Evolutionary conservation across 2,888 invertebrate genomes (phyloP).

Genomic region (Dascillus cervinus): DNA sequence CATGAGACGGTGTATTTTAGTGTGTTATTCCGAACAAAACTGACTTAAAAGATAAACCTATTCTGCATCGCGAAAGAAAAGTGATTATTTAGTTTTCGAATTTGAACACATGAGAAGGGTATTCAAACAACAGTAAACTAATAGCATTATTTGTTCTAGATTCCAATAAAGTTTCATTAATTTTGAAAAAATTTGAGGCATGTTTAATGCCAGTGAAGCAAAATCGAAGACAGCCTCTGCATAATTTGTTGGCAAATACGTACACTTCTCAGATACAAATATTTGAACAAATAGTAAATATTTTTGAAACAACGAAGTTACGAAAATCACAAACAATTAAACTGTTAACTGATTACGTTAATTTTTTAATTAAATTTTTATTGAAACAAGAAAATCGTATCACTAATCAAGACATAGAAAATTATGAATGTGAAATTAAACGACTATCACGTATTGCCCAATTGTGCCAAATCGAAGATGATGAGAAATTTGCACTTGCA

Average conservation of each 20-base stretch:
- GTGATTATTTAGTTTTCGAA: no score
- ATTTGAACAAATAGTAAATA: conserved; percentile 17
- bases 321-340: conserved; percentile 3
- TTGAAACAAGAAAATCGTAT: conserved; percentile 20
- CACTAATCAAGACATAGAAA: conserved; percentile 30
- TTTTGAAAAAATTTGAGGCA: conserved; percentile 6
- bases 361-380: conserved; percentile 21
- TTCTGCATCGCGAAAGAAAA: no score
- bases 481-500: not conserved
- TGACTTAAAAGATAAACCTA: no score
- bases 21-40: no score
- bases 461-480: conserved; percentile 16
- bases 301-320: conserved; percentile 9
- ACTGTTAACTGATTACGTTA: conserved; percentile 9
- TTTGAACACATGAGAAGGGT: no score
- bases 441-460: conserved; percentile 28
- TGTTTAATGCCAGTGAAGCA: conserved; percentile 10
- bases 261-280: conserved; percentile 22
- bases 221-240: conserved; percentile 16
- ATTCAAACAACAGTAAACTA: no score
- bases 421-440: conserved; percentile 29
- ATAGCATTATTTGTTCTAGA: no score
- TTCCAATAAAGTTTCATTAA: not conserved
- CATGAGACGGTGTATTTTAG: no score
- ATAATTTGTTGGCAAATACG: conserved; percentile 14